A percentile compares a stretch with the other conserved stretches of the same genome.
phyloP scores from a whole-genome alignment of 1,140 invertebrate genomes.

The Heliconius hermathena region DNA sequence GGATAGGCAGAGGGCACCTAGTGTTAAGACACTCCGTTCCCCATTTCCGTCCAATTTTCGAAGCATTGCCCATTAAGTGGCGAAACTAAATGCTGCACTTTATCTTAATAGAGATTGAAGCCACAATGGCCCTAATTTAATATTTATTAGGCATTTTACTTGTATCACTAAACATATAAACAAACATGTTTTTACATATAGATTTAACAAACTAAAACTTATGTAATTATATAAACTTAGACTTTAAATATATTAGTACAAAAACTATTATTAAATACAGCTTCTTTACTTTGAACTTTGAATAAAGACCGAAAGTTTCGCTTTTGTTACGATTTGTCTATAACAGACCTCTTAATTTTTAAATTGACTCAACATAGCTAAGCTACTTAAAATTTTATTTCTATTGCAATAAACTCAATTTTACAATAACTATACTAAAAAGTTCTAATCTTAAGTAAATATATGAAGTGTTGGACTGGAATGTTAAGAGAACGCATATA shows the following conservation, averaged over 20 bases:
- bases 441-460: background rate
- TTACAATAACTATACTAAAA: background rate
- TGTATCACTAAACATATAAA: too few species aligned
- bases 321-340: slow-evolving; percentile 36
- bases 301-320: slow-evolving; percentile 24
- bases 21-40: too few species aligned
- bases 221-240: background rate
- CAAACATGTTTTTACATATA: too few species aligned
- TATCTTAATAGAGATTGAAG: too few species aligned
- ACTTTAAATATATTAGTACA: background rate
- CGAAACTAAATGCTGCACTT: too few species aligned
- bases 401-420: background rate
- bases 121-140: too few species aligned
- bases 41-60: too few species aligned
- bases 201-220: too few species aligned
- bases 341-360: slow-evolving; percentile 39
- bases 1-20: too few species aligned
- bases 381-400: slow-evolving; percentile 16
- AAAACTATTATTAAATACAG: background rate
- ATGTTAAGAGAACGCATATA: background rate
- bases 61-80: too few species aligned
- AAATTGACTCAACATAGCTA: background rate
- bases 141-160: too few species aligned
- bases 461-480: slow-evolving; percentile 6
- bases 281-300: background rate